Percentiles rank a stretch among this genome's conserved stretches.
Conservation (phyloP, 2,113 vertebrate species). For the Pelvicachromis taeniatus region DNA sequence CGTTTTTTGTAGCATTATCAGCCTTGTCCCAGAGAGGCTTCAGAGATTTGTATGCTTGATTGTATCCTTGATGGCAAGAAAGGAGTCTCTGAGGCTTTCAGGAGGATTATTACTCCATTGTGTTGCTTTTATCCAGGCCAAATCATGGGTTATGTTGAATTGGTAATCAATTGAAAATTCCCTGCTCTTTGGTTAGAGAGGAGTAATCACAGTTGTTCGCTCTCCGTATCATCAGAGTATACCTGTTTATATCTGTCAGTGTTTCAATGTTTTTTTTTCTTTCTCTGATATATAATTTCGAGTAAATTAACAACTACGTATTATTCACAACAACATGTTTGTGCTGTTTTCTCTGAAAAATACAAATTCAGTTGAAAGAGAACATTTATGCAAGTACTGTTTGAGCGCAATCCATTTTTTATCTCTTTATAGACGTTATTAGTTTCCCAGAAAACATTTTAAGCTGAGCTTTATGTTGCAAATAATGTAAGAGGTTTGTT, state of each 20-base stretch:
- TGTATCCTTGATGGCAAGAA: slow-evolving; percentile 46
- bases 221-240: not conserved
- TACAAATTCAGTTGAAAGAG: not conserved
- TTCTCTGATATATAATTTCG: not conserved
- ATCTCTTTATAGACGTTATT: accelerated
- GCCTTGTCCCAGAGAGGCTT: slow-evolving; percentile 31
- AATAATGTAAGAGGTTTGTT: not conserved
- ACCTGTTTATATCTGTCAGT: slow-evolving; percentile 1
- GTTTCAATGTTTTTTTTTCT: not conserved
- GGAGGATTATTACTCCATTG: slow-evolving; percentile 42
- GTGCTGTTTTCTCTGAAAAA: not conserved
- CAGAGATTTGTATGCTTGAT: slow-evolving; percentile 47
- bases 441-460: not conserved
- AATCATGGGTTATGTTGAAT: slow-evolving; percentile 35
- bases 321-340: not conserved
- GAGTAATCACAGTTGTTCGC: slow-evolving; percentile 28
- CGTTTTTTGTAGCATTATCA: slow-evolving; percentile 18
- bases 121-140: slow-evolving; percentile 23
- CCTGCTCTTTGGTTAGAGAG: slow-evolving; percentile 3
- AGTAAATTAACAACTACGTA: not conserved
- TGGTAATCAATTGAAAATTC: slow-evolving; percentile 52
- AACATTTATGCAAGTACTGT: not conserved
- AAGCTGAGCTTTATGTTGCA: not conserved
- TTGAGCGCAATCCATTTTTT: not conserved
- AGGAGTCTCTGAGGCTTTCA: slow-evolving; percentile 30